Evolutionary conservation across 2,888 invertebrate species (phyloP), one percentile per base, ranked within the genome.

Genomic region (Chalcosyrphus nemorum): DNA sequence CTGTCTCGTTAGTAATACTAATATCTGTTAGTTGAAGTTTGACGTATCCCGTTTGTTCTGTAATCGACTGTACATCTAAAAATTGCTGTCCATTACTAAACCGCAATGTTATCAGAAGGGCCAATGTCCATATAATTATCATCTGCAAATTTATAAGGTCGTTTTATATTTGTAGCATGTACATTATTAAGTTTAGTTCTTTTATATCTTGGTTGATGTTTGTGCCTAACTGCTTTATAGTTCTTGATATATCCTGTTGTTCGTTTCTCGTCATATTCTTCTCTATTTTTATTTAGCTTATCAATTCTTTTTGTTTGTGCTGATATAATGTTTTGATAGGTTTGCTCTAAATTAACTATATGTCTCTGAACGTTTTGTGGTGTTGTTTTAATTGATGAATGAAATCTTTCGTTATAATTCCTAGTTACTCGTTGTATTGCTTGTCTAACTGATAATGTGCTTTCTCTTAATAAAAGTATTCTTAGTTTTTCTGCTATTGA

Each of bases 11-110:
- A 0, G 57, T 57, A 7, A 57, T 57, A 13, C 2, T 57, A 4
- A 57, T 17, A 21, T 57, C 57, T n/a, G 57, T 13, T 7, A 57
- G 7, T 57, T 57, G 57, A 17, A 57, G 57, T 57, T 38, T 41
- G 3, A 57, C 57, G 38, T 41, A 56, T 38, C 56, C 56, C n/a
- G 35, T 19, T n/a, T 38, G 56, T 38, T 56, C 56, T 11, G 19
- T 6, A 41, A 57, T 57, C 5, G n/a, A n/a, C 38, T 38, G 38
- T 13, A 38, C 13, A 5, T 38, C 38, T 13, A 38, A 13, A 13
- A 38, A 38, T 7, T 29, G 29, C 7, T 29, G 29, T 7, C 29
- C 4, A 29, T 29, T n/a, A n/a, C n/a, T n/a, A n/a, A n/a, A n/a
- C n/a, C n/a, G n/a, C 2, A 6, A 17, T n/a, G 7, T 43, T 17